Conservation (phyloP, 1,140 invertebrate genomes). For the Drosophila nigromelanica region DNA sequence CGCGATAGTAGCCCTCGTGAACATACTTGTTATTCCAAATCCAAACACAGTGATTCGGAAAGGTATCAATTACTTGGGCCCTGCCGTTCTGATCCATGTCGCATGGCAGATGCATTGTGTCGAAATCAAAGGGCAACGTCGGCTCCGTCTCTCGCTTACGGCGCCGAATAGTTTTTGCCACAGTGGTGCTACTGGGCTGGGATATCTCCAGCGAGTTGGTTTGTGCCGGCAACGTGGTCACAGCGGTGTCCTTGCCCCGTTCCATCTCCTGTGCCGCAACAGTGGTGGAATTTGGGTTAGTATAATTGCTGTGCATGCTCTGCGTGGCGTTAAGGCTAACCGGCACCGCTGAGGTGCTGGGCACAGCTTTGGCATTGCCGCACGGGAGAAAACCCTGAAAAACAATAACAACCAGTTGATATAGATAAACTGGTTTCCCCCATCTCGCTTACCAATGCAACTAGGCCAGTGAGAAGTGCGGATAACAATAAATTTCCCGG, state of each 20-base stretch:
- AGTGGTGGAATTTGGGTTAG: background rate
- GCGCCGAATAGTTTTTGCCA: background rate
- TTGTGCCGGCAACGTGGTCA: background rate
- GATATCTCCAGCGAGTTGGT: background rate
- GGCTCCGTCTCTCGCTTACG: background rate
- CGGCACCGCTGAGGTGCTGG: background rate
- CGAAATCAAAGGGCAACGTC: constrained; percentile 3
- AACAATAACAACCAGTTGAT: background rate
- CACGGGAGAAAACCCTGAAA: background rate
- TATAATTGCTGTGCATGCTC: background rate
- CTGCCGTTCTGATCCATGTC: constrained; percentile 41
- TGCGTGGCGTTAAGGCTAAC: background rate
- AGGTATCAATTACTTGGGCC: background rate
- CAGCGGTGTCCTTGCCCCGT: background rate
- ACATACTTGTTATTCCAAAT: constrained; percentile 35
- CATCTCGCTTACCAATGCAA: constrained; percentile 7
- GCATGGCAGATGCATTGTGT: constrained; percentile 40
- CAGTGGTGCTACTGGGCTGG: background rate
- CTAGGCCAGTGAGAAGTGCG: background rate
- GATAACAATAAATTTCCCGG: background rate
- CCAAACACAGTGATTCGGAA: constrained; percentile 58
- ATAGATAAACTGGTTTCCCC: too few species aligned
- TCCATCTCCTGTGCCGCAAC: background rate
- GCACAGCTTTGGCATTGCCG: background rate
- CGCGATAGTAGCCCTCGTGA: constrained; percentile 18